phyloP scores from a whole-genome alignment of 2,113 vertebrate species.

The Oncorhynchus kisutch region DNA sequence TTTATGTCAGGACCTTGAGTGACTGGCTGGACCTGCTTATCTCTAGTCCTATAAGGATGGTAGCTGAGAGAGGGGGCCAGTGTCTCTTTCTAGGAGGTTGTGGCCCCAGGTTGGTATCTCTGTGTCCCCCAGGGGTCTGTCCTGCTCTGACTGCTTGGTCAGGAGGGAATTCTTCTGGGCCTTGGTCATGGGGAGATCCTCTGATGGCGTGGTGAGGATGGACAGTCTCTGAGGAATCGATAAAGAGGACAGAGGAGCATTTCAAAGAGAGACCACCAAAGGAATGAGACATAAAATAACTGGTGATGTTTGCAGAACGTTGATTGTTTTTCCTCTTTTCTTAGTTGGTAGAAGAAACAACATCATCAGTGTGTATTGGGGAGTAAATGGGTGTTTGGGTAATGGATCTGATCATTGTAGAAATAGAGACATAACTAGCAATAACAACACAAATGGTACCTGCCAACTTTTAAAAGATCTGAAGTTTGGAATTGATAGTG shows the following conservation, averaged over 20 bases:
- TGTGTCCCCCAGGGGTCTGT: not conserved
- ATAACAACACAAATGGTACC: too few species aligned
- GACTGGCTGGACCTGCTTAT: not conserved
- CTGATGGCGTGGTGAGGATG: slow-evolving; percentile 65
- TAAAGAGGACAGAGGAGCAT: not conserved
- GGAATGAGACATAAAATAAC: not conserved
- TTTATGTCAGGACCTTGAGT: not conserved
- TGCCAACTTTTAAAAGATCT: not conserved
- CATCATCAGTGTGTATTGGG: too few species aligned
- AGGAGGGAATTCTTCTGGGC: slow-evolving; percentile 43
- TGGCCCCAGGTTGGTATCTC: not conserved
- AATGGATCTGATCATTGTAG: too few species aligned
- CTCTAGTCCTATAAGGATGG: not conserved
- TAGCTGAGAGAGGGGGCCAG: not conserved
- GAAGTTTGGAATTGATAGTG: not conserved
- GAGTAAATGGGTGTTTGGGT: too few species aligned
- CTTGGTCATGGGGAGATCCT: slow-evolving; percentile 53
- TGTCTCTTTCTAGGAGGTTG: not conserved
- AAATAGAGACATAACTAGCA: too few species aligned
- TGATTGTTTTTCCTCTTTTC: too few species aligned
- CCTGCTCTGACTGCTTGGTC: slow-evolving; percentile 19
- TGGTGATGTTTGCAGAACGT: not conserved
- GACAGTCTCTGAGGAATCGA: slow-evolving; percentile 60
- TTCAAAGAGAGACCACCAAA: not conserved
- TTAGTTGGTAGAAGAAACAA: too few species aligned